Evolutionary conservation across 2,113 vertebrate species (phyloP), one percentile per base, ranked within the genome.

Genomic region (Phoxinus phoxinus): DNA sequence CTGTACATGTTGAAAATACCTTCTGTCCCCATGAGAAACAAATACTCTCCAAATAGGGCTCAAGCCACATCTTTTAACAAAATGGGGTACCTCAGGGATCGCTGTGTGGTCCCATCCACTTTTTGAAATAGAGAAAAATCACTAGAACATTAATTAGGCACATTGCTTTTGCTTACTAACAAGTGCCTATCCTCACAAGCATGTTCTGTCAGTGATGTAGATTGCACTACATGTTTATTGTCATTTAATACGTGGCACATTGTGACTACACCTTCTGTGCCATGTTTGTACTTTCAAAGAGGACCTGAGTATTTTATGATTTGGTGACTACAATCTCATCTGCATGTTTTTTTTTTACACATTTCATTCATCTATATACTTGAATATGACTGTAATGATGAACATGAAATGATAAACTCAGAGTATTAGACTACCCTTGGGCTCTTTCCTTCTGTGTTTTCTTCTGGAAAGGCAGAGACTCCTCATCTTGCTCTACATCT

Each of bases 401-500:
- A 56, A 56, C 19, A 3, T 56, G 53, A 56, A 27, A 63, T 12
- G 1, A 12, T 63, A 25, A 63, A 63, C n/a, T 27, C 10, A 25
- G 11, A 72, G 23, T 3, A 25, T 73, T 44, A 17, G 8, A 56
- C 6, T 59, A 88, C 87, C 86, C 61, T 51, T 46, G 46, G 9
- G 25, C 17, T 48, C 48, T 6, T 0, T 83, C 67, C 2, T 88
- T 91, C 1, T 92, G 92, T 1, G 93, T 93, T 61, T 91, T 93
- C 82, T 92, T 91, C 0, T 90, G 88, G 89, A 92, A 86, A 6
- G 90, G 91, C 19, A 90, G 86, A 48, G 91, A 91, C 69, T 94
- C 88, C 0, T 90, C 88, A 7, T 94, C 91, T 1, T 96, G 94
- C 58, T 96, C 94, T 0, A 92, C 0, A 11, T 93, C 89, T 48